phyloP scores from a whole-genome alignment of 2,888 invertebrate genomes.

The Ellobium chinense region DNA sequence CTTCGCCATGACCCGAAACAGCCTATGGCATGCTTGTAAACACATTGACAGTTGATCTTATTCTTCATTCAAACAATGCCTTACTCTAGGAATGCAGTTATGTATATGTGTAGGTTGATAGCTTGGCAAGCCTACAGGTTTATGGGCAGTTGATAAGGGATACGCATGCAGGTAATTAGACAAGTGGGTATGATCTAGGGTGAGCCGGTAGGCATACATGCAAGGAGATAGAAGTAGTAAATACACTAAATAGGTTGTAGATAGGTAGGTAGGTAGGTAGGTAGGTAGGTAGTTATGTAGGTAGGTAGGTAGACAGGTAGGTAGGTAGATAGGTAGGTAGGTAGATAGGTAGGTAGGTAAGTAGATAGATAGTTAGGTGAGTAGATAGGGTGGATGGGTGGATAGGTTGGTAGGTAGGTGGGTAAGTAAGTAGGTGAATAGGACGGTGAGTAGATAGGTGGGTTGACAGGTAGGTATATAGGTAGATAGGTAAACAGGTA shows the following conservation, averaged over 20 bases:
- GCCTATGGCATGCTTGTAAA: too few species aligned
- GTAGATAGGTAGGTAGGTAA: not conserved
- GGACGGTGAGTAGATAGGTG: not conserved
- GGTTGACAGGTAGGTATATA: not conserved
- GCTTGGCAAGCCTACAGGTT: not conserved
- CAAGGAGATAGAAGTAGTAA: not conserved
- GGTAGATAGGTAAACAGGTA: not conserved
- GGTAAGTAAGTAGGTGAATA: not conserved
- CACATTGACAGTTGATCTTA: too few species aligned
- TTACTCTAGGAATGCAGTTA: too few species aligned
- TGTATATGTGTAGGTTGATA: not conserved
- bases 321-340: not conserved
- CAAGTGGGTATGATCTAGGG: not conserved
- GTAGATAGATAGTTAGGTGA: not conserved
- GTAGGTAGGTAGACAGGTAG: not conserved
- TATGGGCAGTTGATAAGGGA: not conserved
- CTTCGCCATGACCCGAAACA: too few species aligned
- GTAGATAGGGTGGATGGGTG: not conserved
- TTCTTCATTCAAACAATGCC: too few species aligned
- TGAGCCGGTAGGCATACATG: not conserved
- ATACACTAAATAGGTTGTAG: too few species aligned
- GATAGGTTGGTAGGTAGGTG: not conserved
- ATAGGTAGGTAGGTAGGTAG: conserved; percentile 1
- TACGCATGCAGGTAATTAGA: not conserved
- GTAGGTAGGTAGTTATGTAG: not conserved